Base-by-base conservation (phyloP, 2,888 invertebrate species). In the Zaprionus bogoriensis region DNA sequence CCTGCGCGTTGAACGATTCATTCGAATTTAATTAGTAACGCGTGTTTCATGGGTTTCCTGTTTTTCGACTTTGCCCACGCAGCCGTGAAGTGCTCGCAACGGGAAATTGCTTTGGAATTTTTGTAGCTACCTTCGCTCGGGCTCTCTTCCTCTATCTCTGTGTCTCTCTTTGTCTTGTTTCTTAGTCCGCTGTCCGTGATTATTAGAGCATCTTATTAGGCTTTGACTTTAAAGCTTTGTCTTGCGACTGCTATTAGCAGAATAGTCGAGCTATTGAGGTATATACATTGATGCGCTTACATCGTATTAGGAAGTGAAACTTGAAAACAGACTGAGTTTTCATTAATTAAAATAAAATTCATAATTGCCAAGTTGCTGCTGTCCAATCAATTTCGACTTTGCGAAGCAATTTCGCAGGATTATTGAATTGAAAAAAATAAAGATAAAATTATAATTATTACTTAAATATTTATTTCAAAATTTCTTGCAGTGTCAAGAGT, bases 21-120 rank as follows among this genome's bases (percentile, higher is more conserved):
- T 69, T 72, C 50, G 78, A 74, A 80, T 81, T 84, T 81, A 81
- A 81, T 81, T 81, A 81, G 84, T 70, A 75, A 74, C 84, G 80
- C 80, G 76, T 80, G 66, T 74, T 83, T 77, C 78, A 51, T 44
- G 44, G 81, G 81, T 66, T 83, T 83, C 78, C 83, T 66, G 77
- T 65, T 68, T 73, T 71, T 70, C 70, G 68, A 63, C 72, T 68
- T 62, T 60, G 67, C 59, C 58, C 45, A 39, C 58, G 68, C 55
- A 55, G 45, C 54, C 59, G 52, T 74, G 46, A 62, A 67, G 70
- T 64, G 44, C 60, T 60, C 46, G 60, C 54, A 36, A 58, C 57
- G 67, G 76, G 82, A 82, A 71, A 76, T 74, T 76, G 70, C 70
- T 44, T 50, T 47, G 61, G 57, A 46, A 61, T 62, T 67, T 73